Evolutionary conservation across 1,140 invertebrate species (phyloP).

Genomic region (Stratiolaelaps scimitus): DNA sequence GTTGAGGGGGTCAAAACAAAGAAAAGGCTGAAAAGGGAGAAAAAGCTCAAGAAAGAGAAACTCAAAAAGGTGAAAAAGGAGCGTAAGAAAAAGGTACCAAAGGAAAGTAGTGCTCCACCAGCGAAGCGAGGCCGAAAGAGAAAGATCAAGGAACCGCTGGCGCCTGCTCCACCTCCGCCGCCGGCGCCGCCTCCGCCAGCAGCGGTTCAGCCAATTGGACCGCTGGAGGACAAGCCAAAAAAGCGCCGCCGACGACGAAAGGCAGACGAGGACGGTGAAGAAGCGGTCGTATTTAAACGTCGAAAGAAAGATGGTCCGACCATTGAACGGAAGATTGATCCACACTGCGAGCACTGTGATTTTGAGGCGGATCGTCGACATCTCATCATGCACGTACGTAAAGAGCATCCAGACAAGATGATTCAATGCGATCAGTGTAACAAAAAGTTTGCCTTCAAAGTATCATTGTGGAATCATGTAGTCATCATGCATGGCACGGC

Average conservation of each 20-base stretch:
- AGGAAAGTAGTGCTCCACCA: too few species aligned
- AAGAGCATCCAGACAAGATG: conserved; percentile 27
- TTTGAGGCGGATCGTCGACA: conserved; percentile 23
- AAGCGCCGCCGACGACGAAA: conserved; percentile 14
- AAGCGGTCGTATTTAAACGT: not conserved
- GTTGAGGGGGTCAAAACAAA: not conserved
- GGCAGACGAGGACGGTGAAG: not conserved
- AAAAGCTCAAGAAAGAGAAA: not conserved
- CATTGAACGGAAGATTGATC: conserved; percentile 23
- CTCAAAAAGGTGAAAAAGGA: too few species aligned
- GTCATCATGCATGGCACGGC: conserved; percentile 24
- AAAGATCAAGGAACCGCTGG: too few species aligned
- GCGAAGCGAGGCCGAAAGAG: too few species aligned
- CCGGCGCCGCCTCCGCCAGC: too few species aligned
- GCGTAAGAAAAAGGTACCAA: too few species aligned
- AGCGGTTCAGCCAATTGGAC: not conserved
- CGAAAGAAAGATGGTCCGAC: conserved; percentile 23
- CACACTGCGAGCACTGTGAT: conserved; percentile 22
- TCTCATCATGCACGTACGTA: conserved; percentile 21
- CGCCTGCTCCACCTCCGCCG: too few species aligned
- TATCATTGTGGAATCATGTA: conserved; percentile 24
- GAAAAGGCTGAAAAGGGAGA: conserved; percentile 3
- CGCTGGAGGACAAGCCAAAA: conserved; percentile 1
- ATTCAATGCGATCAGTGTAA: conserved; percentile 24
- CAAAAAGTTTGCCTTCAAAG: conserved; percentile 27